Percentiles rank a stretch among this genome's conserved stretches.
phyloP scores from a whole-genome alignment of 2,113 vertebrate species.

The Gasterosteus aculeatus region DNA sequence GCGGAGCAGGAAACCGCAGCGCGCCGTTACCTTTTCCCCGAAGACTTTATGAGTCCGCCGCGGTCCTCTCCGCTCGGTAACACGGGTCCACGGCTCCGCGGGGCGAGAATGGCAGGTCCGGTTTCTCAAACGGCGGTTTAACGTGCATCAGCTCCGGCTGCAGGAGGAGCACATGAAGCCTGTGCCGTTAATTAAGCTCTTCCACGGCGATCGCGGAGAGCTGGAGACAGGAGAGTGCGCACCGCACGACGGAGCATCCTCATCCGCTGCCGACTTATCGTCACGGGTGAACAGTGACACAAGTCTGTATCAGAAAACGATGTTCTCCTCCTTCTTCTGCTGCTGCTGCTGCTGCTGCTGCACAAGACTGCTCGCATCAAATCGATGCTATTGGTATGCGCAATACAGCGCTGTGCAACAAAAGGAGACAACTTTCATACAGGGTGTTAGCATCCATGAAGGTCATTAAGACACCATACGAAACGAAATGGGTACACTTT shows the following conservation, averaged over 20 bases:
- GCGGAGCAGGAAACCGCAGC: conserved; percentile 40
- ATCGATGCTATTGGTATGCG: neutral
- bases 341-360: conserved; percentile 43
- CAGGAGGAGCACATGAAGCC: conserved; percentile 53
- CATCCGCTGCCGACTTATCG: conserved; percentile 69
- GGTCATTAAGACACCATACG: conserved; percentile 22
- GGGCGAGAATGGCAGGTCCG: conserved; percentile 58
- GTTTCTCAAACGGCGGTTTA: conserved; percentile 48
- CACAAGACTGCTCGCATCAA: conserved; percentile 20
- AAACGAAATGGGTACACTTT: neutral
- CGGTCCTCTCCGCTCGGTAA: conserved; percentile 59
- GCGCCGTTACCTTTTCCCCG: conserved; percentile 72
- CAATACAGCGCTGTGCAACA: conserved; percentile 5
- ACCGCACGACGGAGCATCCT: conserved; percentile 77
- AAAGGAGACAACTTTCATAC: conserved; percentile 24
- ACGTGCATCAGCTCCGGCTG: conserved; percentile 65
- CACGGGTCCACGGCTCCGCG: conserved; percentile 59
- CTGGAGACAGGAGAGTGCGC: conserved; percentile 75
- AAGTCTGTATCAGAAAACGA: conserved; percentile 50
- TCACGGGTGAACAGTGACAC: conserved; percentile 71
- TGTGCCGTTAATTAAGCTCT: conserved; percentile 71
- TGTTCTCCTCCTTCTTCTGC: conserved; percentile 33
- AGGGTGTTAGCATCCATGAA: conserved; percentile 22
- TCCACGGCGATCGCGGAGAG: conserved; percentile 73
- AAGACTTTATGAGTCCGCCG: conserved; percentile 66